Percentiles rank a stretch among this genome's conserved stretches.
These are phyloP conservation scores for Cenopis cana DNA, from an alignment of 2,888 invertebrate genomes.

Conservation along the genomic window DNA sequence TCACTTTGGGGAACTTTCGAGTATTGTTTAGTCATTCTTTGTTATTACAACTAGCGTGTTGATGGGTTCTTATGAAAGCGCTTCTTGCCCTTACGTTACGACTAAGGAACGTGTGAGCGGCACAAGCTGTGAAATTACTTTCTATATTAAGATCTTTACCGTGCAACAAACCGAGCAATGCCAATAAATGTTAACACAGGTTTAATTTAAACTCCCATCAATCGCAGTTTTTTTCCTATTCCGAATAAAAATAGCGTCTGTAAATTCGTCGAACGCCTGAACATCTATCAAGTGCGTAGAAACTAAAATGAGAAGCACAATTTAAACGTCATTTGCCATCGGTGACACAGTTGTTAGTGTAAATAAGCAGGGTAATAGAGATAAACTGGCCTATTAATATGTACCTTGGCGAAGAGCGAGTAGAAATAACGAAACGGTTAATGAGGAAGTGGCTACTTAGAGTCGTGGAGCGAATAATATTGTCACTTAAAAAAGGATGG, in stretches of 20 bases:
- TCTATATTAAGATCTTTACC: conserved; percentile 41
- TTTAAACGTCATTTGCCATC: conserved; percentile 54
- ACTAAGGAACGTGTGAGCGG: conserved; percentile 23
- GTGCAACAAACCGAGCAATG: conserved; percentile 22
- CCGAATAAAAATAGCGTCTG: conserved; percentile 16
- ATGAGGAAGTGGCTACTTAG: conserved; percentile 83
- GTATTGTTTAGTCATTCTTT: conserved; percentile 41
- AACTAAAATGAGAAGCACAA: conserved; percentile 54
- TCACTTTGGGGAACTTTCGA: conserved; percentile 38
- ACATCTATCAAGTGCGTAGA: conserved; percentile 50
- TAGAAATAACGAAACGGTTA: conserved; percentile 77
- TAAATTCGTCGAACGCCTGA: conserved; percentile 17
- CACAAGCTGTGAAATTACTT: conserved; percentile 40
- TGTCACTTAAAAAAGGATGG: conserved; percentile 76
- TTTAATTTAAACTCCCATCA: conserved; percentile 28
- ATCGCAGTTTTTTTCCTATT: conserved; percentile 22
- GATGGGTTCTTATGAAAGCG: conserved; percentile 36
- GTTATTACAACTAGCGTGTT: conserved; percentile 42
- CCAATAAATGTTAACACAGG: conserved; percentile 34
- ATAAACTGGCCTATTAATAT: conserved; percentile 71
- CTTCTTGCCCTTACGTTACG: conserved; percentile 20
- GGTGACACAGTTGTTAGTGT: conserved; percentile 53
- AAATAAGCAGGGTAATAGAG: conserved; percentile 52
- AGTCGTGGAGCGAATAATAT: conserved; percentile 73
- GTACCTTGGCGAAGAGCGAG: conserved; percentile 63